Base-by-base conservation (phyloP, 2,888 invertebrate genomes). In the Tenthredo mesomela region DNA sequence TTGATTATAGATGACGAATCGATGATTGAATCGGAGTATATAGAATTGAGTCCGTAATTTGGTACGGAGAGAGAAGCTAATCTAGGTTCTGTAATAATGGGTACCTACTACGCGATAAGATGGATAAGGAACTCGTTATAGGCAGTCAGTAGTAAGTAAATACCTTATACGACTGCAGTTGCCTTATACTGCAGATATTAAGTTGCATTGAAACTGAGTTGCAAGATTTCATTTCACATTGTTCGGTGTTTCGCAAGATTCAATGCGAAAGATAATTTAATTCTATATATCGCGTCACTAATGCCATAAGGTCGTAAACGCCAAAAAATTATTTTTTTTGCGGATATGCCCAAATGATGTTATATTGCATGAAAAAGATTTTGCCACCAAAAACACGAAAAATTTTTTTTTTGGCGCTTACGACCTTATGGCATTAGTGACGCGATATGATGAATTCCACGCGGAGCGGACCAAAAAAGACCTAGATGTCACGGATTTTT, bases 121-220 rank as follows among this genome's bases (percentile, higher is more conserved):
- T 70, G 21, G 70, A 70, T 70, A 70, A 70, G 33, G 2, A 70
- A 70, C 33, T 70, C 18, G 70, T 61, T 61, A 61, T 3, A 61
- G 61, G 9, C 10, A n/a, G n/a, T n/a, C n/a, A n/a, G n/a, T n/a
- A n/a, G n/a, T n/a, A n/a, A 25, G 21, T 61, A 61, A 25, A 21
- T 61, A 25, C n/a, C 10, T 9, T 61, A 29, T 29, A 29, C 61
- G 18, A 50, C 18, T 6, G 6, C 50, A n/a, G 50, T 50, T 50
- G 50, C 50, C 18, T 47, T 47, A 3, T 15, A 15, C 47, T n/a
- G n/a, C 40, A 15, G 47, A n/a, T n/a, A n/a, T n/a, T 47, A 47
- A 18, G 18, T 18, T 47, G 15, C 47, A 47, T 47, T 15, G 47
- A 58, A 47, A 61, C 61, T 25, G 61, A 61, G 25, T 25, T 25